Base-by-base conservation (phyloP, 2,888 invertebrate genomes). In the Incurvaria masculella region DNA sequence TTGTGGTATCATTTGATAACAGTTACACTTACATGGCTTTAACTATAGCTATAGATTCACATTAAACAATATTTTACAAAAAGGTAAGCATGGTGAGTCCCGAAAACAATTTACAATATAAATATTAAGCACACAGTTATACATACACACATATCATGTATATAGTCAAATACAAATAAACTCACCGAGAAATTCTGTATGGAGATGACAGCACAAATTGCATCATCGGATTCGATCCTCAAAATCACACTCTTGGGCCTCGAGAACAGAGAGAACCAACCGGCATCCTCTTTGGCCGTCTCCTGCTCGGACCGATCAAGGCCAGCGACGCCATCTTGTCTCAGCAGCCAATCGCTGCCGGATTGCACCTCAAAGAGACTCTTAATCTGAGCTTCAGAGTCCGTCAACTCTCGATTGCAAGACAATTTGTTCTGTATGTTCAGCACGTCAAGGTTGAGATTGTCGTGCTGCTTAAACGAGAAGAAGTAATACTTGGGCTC, bases 161-260 rank as follows among this genome's bases (percentile, higher is more conserved):
- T n/a, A n/a, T n/a, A n/a, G n/a, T n/a, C n/a, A n/a, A n/a, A n/a
- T n/a, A n/a, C n/a, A n/a, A n/a, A 11, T 20, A 43, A 23, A 70
- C 80, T 79, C 61, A 88, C 88, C 59, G 83, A 81, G 54, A 83
- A 83, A 59, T 87, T 85, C 65, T 94, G 92, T 56, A 93, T 84
- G 0, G 92, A 91, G 1, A 92, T 82, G 1, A 87, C 83, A 68
- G 90, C 86, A 60, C 93, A 94, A 1, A 82, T 79, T 39, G 83
- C 81, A 57, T 84, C 84, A 5, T 81, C 72, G 0, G 89, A 88
- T 49, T 82, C 80, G 1, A 88, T 80, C 64, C 82, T 78, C 1
- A 89, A 72, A 2, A 87, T 72, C 0, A 88, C 85, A 45, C 72
- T 79, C 44, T 75, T 61, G 50, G 81, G 63, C 56, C 72, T 56